Base-by-base conservation (phyloP, 2,797 vertebrate genomes). In the Enteromius argenteus region DNA sequence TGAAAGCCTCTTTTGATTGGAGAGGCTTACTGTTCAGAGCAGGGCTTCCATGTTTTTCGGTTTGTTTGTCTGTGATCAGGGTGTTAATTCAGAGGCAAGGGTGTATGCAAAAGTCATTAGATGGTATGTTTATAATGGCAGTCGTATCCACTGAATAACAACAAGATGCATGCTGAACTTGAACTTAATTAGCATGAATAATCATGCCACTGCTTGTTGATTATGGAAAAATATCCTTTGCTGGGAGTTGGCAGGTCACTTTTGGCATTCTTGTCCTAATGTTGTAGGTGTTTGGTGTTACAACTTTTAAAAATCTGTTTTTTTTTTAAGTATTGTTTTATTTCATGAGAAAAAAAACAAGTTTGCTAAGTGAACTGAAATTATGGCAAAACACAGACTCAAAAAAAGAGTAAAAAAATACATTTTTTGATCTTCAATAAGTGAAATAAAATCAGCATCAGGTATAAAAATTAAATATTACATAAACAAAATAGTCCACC, bases 131-230 rank as follows among this genome's bases (percentile, higher is more conserved):
- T 90, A 83, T 78, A 88, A 91, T 92, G 89, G 88, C 91, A 89
- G 88, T 92, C 89, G 88, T 86, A 92, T 87, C 88, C 89, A 91
- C 92, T 92, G 91, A 94, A 91, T 92, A 90, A 89, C 92, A 91
- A 80, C 87, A 93, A 72, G 85, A 85, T 90, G 89, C 46, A 87
- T 90, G 90, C 89, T 93, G 92, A 94, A 93, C 93, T 90, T 90
- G 90, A 92, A 92, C 92, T 91, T 94, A 91, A 94, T 94, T 94
- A 93, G 92, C 92, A 93, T 91, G 88, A 91, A 91, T 92, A 94
- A 95, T 95, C 94, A 94, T 91, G 91, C 91, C 92, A 92, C 88
- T 21, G 23, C 23, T 62, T 92, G 90, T 92, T 90, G 88, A 92
- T 90, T 64, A 91, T 92, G 91, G 85, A 92, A 94, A 92, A 90